Evolutionary conservation across 2,888 invertebrate species (phyloP), one percentile per base, ranked within the genome.

Genomic region (Brachypterus glaber): DNA sequence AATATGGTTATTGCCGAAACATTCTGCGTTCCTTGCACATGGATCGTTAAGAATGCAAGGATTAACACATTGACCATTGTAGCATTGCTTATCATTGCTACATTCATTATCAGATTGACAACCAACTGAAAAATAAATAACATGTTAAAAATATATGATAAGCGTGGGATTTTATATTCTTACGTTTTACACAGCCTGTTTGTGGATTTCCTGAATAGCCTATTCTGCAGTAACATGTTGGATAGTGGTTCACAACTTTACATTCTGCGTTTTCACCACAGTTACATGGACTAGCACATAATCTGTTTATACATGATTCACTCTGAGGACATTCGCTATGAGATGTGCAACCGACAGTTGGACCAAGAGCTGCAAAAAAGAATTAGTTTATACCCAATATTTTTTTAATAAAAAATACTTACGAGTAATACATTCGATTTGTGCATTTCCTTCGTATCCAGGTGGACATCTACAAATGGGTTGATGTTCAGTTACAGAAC

Each of bases 181-280:
- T 70, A 79, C 79, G 72, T 71, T 84, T 82, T 16, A 73, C 69
- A 57, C 91, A 91, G 33, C 84, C 85, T 37, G 73, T 71, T 64
- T 85, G 86, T 13, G 89, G 86, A 63, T 88, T 87, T 56, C 90
- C 91, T 26, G 86, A 85, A 62, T 77, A 89, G 33, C 87, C 88
- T 24, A 79, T 74, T 54, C 76, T 74, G 60, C 91, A 92, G 53
- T 74, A 79, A 60, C 91, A 92, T 11, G 84, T 79, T 11, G 90
- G 87, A 64, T 87, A 85, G 59, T 92, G 91, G 62, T 85, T 79
- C 35, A 76, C 69, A 8, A 91, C 86, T 41, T 72, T 72, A 59
- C 92, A 92, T 50, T 86, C 82, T 3, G 91, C 80, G 56, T 87
- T 79, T 2, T 76, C 70, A 32, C 90, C 91, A 54, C 89, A 89